Percentiles rank a stretch among this genome's conserved stretches.
Conservation (phyloP, 2,797 vertebrate species). For the Lacerta viridis region DNA sequence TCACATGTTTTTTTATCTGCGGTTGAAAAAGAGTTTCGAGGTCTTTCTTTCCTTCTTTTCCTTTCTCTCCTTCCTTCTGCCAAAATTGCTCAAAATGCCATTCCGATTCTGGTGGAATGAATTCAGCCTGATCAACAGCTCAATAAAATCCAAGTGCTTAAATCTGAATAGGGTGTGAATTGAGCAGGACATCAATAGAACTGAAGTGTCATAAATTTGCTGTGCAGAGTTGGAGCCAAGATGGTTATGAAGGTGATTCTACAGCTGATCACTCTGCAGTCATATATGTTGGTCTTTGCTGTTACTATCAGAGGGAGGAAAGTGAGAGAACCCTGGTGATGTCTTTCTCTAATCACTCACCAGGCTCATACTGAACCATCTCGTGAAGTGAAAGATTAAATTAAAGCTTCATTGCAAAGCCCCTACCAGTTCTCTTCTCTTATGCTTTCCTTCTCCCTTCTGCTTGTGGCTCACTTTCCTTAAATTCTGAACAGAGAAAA, state of each 20-base stretch:
- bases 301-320: not conserved
- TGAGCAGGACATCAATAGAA: not conserved
- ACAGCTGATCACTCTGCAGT: not conserved
- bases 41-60: slow-evolving; percentile 4
- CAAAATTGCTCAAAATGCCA: not conserved
- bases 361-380: not conserved
- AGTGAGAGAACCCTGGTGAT: not conserved
- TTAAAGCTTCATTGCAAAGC: not conserved
- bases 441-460: not conserved
- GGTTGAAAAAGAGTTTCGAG: not conserved
- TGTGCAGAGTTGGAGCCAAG: not conserved
- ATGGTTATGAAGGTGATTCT: no score
- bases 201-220: not conserved
- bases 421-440: not conserved
- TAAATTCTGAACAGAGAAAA: not conserved
- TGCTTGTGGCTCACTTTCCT: not conserved
- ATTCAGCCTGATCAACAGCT: not conserved
- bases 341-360: not conserved
- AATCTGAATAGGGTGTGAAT: not conserved
- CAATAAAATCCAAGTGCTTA: not conserved
- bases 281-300: not conserved
- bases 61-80: not conserved
- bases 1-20: slow-evolving; percentile 13
- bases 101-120: slow-evolving; percentile 13
- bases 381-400: not conserved